These are phyloP conservation scores for Rhaphigaster nebulosa DNA, from an alignment of 2,888 invertebrate genomes.

Conservation along the genomic window DNA sequence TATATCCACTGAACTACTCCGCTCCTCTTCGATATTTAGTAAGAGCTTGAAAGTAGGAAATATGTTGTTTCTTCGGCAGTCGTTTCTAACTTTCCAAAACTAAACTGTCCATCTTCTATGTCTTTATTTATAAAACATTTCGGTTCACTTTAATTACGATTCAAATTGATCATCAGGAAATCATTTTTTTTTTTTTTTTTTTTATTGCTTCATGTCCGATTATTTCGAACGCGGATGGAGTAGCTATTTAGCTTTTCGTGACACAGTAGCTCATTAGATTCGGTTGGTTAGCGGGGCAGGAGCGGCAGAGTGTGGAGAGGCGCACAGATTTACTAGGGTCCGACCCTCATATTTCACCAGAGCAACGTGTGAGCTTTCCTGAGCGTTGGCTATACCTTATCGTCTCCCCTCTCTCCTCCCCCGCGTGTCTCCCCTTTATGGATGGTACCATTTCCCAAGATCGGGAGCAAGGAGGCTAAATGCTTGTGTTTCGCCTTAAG, in stretches of 20 bases:
- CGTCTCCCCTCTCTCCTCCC: too few relatives aligned
- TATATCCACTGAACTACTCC: too few relatives aligned
- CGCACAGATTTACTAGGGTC: conserved; percentile 16
- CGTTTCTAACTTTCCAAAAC: too few relatives aligned
- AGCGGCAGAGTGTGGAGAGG: conserved; percentile 19
- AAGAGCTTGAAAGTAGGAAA: too few relatives aligned
- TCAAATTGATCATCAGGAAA: too few relatives aligned
- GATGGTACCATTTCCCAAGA: conserved; percentile 30
- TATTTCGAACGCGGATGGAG: neutral
- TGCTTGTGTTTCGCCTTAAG: neutral
- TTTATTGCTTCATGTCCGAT: too few relatives aligned
- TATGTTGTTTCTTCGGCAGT: too few relatives aligned
- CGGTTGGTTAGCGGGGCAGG: neutral
- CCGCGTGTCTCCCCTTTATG: conserved; percentile 15
- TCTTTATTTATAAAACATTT: too few relatives aligned
- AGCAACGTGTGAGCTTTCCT: conserved; percentile 43
- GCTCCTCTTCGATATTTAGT: too few relatives aligned
- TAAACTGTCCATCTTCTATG: too few relatives aligned
- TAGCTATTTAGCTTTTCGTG: neutral
- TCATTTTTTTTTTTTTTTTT: too few relatives aligned
- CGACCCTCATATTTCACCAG: conserved; percentile 9
- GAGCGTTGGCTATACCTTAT: conserved; percentile 29
- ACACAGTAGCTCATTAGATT: neutral
- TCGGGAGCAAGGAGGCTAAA: conserved; percentile 29
- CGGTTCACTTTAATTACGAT: too few relatives aligned